These are phyloP conservation scores for Phocoena sinus DNA, from an alignment of 2,113 vertebrate species.

Conservation along the genomic window DNA sequence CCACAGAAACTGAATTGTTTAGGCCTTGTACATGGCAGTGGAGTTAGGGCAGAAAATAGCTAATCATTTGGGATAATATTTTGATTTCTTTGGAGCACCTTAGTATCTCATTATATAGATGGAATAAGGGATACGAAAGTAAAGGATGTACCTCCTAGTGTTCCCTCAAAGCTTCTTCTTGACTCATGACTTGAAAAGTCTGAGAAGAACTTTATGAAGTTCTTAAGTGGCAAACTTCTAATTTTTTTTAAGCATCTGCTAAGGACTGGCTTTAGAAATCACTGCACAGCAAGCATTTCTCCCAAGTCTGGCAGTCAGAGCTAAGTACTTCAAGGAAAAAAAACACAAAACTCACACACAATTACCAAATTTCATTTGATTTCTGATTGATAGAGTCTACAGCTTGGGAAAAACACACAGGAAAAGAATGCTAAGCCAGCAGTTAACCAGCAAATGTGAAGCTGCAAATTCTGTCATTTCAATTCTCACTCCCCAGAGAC, in stretches of 20 bases:
- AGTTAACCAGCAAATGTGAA: neutral
- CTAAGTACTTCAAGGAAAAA: neutral
- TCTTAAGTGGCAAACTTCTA: conserved; percentile 47
- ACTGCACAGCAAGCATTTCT: conserved; percentile 36
- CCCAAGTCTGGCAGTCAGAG: conserved; percentile 27
- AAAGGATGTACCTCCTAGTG: neutral
- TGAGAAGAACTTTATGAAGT: conserved; percentile 19
- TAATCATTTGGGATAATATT: neutral
- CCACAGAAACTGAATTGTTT: neutral
- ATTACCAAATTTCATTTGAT: conserved; percentile 56
- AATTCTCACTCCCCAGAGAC: conserved; percentile 3
- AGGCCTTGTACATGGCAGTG: neutral
- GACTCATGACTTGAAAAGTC: conserved; percentile 44
- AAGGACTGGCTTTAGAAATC: conserved; percentile 23
- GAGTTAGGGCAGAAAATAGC: neutral
- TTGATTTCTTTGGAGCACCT: neutral
- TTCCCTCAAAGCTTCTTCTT: conserved; percentile 39
- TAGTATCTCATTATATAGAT: neutral
- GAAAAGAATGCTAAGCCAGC: conserved; percentile 25
- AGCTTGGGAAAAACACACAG: neutral
- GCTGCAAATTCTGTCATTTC: conserved; percentile 24
- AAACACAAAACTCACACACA: neutral
- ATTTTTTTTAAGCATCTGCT: neutral
- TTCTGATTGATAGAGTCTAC: conserved; percentile 53
- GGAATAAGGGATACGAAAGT: neutral